Percentiles rank a stretch among this genome's conserved stretches.
Evolutionary conservation across 2,113 vertebrate species (phyloP).

Genomic region (Papio anubis): DNA sequence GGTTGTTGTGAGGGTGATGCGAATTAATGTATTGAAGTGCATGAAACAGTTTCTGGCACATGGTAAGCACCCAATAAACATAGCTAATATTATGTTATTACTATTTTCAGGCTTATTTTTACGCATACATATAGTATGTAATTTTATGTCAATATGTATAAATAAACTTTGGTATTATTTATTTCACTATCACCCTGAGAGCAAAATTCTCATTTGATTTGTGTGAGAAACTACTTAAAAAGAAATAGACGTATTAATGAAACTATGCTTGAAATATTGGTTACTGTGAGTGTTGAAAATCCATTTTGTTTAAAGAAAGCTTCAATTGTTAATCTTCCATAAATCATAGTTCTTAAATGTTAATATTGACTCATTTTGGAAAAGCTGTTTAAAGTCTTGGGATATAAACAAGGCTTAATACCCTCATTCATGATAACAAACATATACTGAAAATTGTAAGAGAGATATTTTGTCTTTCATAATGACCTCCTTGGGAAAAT

Average conservation of each 20-base stretch:
- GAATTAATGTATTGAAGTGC: background rate
- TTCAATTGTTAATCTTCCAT: conserved; percentile 1
- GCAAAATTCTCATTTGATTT: background rate
- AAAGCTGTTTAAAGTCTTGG: conserved; percentile 26
- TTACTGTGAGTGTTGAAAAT: background rate
- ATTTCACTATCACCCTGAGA: background rate
- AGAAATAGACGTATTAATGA: background rate
- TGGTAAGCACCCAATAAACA: background rate
- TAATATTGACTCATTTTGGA: conserved; percentile 45
- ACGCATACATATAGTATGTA: background rate
- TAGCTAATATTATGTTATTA: background rate
- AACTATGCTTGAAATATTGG: background rate
- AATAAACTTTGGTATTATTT: background rate
- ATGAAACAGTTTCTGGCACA: conserved; percentile 1
- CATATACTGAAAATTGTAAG: conserved; percentile 11
- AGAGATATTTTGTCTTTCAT: conserved; percentile 3
- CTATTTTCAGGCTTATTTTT: background rate
- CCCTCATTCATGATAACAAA: conserved; percentile 35
- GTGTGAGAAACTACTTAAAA: background rate
- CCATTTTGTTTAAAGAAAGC: background rate
- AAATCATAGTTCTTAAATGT: conserved; percentile 27
- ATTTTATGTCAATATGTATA: background rate
- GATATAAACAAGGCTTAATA: conserved; percentile 14
- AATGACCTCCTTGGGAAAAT: conserved; percentile 29
- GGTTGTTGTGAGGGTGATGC: background rate